Evolutionary conservation across 2,113 vertebrate genomes (phyloP), one percentile per base, ranked within the genome.

Genomic region (Engystomops pustulosus): DNA sequence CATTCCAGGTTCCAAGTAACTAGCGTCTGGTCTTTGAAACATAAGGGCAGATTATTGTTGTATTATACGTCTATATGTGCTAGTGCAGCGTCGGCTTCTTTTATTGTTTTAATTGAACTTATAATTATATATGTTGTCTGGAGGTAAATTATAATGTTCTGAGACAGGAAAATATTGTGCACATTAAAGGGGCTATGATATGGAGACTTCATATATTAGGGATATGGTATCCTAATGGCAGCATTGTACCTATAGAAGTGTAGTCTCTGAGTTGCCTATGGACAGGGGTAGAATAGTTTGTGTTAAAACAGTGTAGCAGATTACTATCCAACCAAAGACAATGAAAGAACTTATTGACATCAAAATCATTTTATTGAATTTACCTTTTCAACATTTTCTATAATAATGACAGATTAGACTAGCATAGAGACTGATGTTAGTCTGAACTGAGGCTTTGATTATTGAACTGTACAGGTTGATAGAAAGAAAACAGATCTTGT

Each of bases 21-120:
- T 79, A 34, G 79, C 44, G 62, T 80, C 79, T 80, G 62, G 27
- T 62, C 25, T 68, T 69, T 80, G 44, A 80, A 69, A 80, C 47
- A 15, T 23, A 32, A 68, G 62, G 44, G 62, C 27, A 68, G 27
- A 80, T 69, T 20, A 34, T 23, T 27, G 67, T 20, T n/a, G 17
- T 79, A 20, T 15, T 15, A 25, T 60, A 27, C n/a, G 18, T n/a
- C 38, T 58, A 58, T 32, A 36, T 34, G 44, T 25, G 20, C 53
- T 68, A 34, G 18, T 36, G 25, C 15, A 44, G 79, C 79, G 62
- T 68, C 79, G 67, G 38, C 38, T 41, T 69, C 27, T 80, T 34
- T 68, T n/a, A 32, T 67, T 18, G 49, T 45, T 65, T 30, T 62
- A 2, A 80, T 60, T 67, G 45, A 45, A 47, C 41, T 3, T 49